Conservation (phyloP, 2,888 invertebrate species). For the Heteropelma amictum region DNA sequence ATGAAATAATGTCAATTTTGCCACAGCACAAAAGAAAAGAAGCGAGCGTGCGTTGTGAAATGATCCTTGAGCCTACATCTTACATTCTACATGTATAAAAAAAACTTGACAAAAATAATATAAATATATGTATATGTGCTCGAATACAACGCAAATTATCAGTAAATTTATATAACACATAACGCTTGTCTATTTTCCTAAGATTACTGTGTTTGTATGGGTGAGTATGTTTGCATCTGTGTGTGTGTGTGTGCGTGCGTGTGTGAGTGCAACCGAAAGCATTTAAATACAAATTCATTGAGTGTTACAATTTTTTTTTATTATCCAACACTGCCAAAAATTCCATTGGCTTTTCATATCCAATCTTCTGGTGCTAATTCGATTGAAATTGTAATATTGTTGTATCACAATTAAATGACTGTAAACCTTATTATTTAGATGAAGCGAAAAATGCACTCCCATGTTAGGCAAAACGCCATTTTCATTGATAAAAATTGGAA, state of each 20-base stretch:
- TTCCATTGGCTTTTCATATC: background rate
- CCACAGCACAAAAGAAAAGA: slow-evolving; percentile 54
- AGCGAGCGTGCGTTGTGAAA: slow-evolving; percentile 43
- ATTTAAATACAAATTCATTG: slow-evolving; percentile 18
- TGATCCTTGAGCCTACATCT: slow-evolving; percentile 45
- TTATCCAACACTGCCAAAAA: slow-evolving; percentile 12
- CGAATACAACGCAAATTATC: slow-evolving; percentile 67
- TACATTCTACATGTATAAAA: slow-evolving; percentile 44
- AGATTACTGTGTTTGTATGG: slow-evolving; percentile 42
- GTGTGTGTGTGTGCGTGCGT: background rate
- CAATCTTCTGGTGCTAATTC: slow-evolving; percentile 44
- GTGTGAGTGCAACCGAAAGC: slow-evolving; percentile 34
- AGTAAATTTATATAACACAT: slow-evolving; percentile 68
- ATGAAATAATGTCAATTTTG: slow-evolving; percentile 69
- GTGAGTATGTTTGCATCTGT: background rate
- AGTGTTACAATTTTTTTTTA: background rate
- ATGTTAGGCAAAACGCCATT: slow-evolving; percentile 49
- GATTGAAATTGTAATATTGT: background rate
- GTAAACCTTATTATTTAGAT: no score
- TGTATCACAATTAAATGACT: no score
- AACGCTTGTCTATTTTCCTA: slow-evolving; percentile 71
- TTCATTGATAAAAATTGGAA: slow-evolving; percentile 30
- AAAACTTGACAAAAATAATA: slow-evolving; percentile 61
- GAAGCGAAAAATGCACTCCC: slow-evolving; percentile 40
- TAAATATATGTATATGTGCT: slow-evolving; percentile 70